A percentile compares a stretch with the other conserved stretches of the same genome.
Evolutionary conservation across 2,888 invertebrate species (phyloP).

Genomic region (Achlya flavicornis): DNA sequence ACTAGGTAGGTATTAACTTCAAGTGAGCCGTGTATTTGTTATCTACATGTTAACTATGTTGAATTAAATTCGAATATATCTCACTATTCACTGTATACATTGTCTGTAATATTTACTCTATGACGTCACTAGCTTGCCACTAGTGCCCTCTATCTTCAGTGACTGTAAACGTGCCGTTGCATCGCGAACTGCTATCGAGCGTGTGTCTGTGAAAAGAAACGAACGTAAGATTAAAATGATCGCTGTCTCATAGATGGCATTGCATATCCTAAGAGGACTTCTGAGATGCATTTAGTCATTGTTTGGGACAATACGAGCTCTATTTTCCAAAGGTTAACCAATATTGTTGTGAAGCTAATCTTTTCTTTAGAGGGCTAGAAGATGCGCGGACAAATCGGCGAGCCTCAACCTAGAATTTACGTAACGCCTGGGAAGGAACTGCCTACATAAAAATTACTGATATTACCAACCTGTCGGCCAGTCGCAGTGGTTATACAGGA

Average conservation of each 20-base stretch:
- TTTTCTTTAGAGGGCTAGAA: no score
- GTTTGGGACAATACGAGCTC: no score
- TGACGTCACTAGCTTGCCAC: constrained; percentile 17
- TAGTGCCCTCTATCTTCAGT: constrained; percentile 75
- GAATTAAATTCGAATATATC: constrained; percentile 50
- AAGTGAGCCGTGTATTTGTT: neutral
- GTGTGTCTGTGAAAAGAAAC: constrained; percentile 52
- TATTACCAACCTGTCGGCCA: no score
- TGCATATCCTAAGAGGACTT: neutral
- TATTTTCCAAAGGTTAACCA: no score
- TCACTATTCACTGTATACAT: constrained; percentile 49
- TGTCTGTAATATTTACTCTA: constrained; percentile 20
- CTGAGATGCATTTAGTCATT: no score
- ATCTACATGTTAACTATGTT: constrained; percentile 23
- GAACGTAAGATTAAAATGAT: neutral
- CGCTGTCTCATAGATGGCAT: constrained; percentile 42
- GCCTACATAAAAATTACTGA: no score
- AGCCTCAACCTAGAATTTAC: no score
- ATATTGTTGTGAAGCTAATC: no score
- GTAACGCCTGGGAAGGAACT: no score
- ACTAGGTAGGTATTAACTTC: neutral
- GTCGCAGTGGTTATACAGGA: no score
- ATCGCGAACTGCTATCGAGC: constrained; percentile 58
- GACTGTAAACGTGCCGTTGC: constrained; percentile 72
- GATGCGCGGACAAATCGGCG: no score